Percentiles rank a stretch among this genome's conserved stretches.
Conservation (phyloP, 2,888 invertebrate genomes). For the Octonoba sinensis region DNA sequence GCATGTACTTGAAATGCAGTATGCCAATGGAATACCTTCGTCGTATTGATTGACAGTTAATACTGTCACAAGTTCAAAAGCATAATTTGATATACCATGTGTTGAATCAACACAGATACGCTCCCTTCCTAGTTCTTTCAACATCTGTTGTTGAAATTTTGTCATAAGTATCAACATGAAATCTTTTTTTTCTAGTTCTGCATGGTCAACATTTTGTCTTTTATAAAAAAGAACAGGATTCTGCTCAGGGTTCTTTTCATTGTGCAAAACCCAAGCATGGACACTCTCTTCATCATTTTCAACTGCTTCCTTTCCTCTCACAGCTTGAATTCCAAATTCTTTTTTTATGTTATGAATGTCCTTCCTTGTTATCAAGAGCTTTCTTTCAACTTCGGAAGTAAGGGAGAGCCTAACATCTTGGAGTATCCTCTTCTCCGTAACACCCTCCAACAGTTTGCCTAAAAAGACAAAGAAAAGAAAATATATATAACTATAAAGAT, state of each 20-base stretch:
- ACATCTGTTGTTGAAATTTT: too few species aligned
- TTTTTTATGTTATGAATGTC: neutral
- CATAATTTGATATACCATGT: too few species aligned
- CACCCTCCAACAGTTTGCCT: neutral
- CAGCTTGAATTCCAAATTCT: too few species aligned
- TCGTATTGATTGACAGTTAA: too few species aligned
- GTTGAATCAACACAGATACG: too few species aligned
- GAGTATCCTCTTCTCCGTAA: neutral
- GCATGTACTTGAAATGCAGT: too few species aligned
- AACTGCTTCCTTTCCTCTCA: neutral
- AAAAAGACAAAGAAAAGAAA: neutral
- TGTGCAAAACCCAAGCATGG: neutral
- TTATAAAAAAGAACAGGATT: neutral
- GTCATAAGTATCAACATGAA: too few species aligned
- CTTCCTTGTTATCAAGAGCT: neutral
- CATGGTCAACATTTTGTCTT: neutral
- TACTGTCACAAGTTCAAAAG: too few species aligned
- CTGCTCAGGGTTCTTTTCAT: neutral
- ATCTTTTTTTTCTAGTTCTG: neutral
- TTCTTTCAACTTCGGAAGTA: neutral
- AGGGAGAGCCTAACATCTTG: neutral
- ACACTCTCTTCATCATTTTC: constrained; percentile 5
- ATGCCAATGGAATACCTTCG: too few species aligned
- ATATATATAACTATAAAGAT: neutral
- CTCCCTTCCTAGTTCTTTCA: too few species aligned